Evolutionary conservation across 2,113 vertebrate species (phyloP).

Genomic region (Oceanodroma tethys): DNA sequence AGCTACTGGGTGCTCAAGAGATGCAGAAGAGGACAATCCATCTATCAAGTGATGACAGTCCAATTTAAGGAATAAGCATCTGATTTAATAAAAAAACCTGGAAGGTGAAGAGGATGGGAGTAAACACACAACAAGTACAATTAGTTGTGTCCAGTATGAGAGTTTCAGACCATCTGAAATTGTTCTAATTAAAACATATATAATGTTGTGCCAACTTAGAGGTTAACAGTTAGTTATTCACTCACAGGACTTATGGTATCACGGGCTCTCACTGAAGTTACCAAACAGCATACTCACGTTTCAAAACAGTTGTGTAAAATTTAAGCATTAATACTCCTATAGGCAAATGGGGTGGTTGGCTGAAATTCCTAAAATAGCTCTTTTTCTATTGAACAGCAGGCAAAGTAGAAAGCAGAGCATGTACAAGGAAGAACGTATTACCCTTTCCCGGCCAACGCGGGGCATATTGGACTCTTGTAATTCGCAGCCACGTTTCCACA

Average conservation of each 20-base stretch:
- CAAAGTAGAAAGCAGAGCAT: not conserved
- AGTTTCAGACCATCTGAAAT: not conserved
- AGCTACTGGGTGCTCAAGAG: not conserved
- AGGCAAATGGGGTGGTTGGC: not conserved
- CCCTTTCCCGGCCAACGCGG: slow-evolving; percentile 87
- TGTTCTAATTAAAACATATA: not conserved
- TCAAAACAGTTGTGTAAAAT: not conserved
- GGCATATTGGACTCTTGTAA: slow-evolving; percentile 88
- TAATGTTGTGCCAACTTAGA: not conserved
- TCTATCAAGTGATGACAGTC: not conserved
- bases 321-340: not conserved
- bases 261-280: not conserved
- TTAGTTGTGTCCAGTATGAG: not conserved
- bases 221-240: not conserved
- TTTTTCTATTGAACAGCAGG: not conserved
- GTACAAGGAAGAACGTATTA: slow-evolving; percentile 51
- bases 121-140: not conserved
- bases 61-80: not conserved
- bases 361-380: not conserved
- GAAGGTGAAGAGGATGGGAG: not conserved
- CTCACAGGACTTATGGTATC: not conserved
- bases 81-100: not conserved
- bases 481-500: slow-evolving; percentile 84
- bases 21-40: not conserved
- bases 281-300: fast-evolving